Evolutionary conservation across 64 coral and sea anemone species (phyloP).

Genomic region (Orbicella faveolata): DNA sequence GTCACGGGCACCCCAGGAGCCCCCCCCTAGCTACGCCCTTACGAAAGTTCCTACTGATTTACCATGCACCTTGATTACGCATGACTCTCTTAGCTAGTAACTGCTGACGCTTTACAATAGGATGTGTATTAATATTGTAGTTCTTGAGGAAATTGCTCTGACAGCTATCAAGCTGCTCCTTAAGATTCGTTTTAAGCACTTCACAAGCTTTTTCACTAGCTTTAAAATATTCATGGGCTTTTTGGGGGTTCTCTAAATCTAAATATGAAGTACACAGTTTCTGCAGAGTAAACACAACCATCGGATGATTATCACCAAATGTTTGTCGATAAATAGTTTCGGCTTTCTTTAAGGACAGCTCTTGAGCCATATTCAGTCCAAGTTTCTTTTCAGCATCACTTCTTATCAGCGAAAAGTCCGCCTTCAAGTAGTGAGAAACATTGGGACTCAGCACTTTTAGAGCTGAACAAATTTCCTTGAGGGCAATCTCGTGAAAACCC

Average conservation of each 20-base stretch:
- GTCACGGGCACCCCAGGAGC: no score
- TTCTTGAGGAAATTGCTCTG: not conserved
- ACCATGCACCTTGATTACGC: not conserved
- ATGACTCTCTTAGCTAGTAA: not conserved
- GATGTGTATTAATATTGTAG: not conserved
- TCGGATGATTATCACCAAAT: constrained; percentile 11
- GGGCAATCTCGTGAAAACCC: not conserved
- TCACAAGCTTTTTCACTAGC: constrained; percentile 6
- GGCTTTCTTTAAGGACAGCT: not conserved
- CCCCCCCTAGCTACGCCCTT: no score
- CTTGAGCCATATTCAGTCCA: not conserved
- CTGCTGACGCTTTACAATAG: not conserved
- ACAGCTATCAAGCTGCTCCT: not conserved
- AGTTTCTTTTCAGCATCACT: not conserved
- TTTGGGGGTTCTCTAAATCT: not conserved
- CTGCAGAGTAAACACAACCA: not conserved
- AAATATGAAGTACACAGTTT: not conserved
- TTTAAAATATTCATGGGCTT: not conserved
- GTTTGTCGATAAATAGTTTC: not conserved
- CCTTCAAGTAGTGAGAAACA: not conserved
- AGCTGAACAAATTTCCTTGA: not conserved
- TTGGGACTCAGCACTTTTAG: not conserved
- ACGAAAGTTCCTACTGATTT: not conserved
- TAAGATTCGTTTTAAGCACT: not conserved
- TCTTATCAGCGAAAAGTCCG: not conserved